Base-by-base conservation (phyloP, 1,140 invertebrate genomes). In the Apis florea region DNA sequence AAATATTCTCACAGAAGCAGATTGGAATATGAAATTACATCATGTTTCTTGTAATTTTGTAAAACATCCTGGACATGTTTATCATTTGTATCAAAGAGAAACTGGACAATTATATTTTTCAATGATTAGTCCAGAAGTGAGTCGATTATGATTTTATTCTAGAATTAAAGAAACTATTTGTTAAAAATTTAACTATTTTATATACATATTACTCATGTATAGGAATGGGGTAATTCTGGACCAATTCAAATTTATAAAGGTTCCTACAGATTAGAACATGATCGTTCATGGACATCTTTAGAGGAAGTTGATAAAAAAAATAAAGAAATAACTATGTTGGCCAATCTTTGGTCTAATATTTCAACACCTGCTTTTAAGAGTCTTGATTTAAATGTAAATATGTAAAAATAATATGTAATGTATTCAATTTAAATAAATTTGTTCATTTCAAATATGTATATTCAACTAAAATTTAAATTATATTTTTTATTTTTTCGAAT, bases 11-110 rank as follows among this genome's bases (percentile, higher is more conserved):
- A 89, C 94, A 76, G 95, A 97, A 85, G 95, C 96, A 0, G 94
- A 95, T 89, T 89, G 94, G 74, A 94, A 95, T 87, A 90, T 90
- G 31, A 91, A 94, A 58, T 88, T 97, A 56, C 95, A 97, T 88
- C 94, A 95, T 87, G 95, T 95, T 2, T 94, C 96, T 4, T 97
- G 96, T 89, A 97, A 97, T 90, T 95, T 97, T 87, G 91, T 95
- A 2, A 97, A 97, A 91, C 95, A 95, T 72, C 95, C 96, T 59
- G 96, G 96, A 3, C 93, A 95, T 21, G 93, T 95, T 64, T 97
- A 97, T 92, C 96, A 97, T 91, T 92, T 97, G 47, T 97, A 97
- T 90, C 88, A 96, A 90, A 92, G 95, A 91, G 85, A 94, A 70
- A 95, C 95, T 10, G 96, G 95, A 40, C 94, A 95, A 85, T 90